A percentile compares a stretch with the other conserved stretches of the same genome.
These are phyloP conservation scores for Nycticryphes semicollaris DNA, from an alignment of 2,113 vertebrate genomes.

Conservation along the genomic window DNA sequence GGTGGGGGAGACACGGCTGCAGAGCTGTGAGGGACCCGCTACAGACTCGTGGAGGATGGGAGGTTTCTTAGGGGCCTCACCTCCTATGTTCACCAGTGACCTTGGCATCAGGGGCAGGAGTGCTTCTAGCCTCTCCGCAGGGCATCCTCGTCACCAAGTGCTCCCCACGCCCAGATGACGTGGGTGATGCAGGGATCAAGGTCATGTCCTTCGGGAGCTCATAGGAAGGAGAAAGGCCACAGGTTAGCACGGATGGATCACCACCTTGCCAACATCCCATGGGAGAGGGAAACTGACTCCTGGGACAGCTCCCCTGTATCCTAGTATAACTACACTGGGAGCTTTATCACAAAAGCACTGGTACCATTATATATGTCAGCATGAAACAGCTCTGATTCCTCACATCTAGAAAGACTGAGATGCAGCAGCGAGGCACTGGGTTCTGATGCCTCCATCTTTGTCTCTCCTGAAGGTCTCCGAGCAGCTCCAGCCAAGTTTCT, in stretches of 20 bases:
- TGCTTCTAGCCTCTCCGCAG: not conserved
- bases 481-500: not conserved
- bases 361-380: not conserved
- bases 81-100: not conserved
- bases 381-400: not conserved
- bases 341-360: accelerated
- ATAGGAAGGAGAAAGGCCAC: not conserved
- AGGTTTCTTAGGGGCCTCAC: not conserved
- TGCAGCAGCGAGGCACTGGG: not conserved
- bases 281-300: not conserved
- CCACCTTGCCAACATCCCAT: not conserved
- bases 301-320: not conserved
- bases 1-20: not conserved
- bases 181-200: not conserved
- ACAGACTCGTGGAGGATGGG: not conserved
- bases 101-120: not conserved
- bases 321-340: not conserved
- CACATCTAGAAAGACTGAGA: not conserved
- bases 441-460: not conserved
- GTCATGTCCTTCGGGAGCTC: not conserved
- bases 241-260: not conserved
- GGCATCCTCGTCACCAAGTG: not conserved
- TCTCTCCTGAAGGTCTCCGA: not conserved
- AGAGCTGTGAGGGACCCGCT: not conserved
- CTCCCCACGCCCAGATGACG: not conserved